Conservation (phyloP, 2,113 vertebrate genomes). For the Otus sunia region DNA sequence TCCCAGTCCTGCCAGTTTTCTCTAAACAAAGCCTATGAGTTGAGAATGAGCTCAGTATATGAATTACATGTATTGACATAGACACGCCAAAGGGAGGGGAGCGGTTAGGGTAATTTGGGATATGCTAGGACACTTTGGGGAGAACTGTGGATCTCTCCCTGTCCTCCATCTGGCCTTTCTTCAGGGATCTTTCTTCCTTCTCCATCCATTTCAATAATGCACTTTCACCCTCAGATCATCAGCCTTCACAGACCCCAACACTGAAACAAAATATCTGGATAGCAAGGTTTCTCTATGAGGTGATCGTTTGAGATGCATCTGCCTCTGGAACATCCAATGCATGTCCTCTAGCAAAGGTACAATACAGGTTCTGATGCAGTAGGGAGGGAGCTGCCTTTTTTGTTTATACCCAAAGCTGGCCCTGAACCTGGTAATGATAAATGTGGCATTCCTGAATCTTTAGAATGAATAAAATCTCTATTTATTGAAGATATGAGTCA, state of each 20-base stretch:
- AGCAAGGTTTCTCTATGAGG: background rate
- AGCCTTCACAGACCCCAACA: background rate
- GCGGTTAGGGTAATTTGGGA: background rate
- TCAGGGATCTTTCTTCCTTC: background rate
- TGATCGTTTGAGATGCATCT: background rate
- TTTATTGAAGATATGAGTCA: background rate
- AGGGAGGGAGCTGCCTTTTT: background rate
- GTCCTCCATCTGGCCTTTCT: background rate
- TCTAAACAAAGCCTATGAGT: conserved; percentile 14
- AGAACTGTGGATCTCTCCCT: background rate
- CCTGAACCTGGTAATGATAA: background rate
- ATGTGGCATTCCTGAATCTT: background rate
- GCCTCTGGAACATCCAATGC: background rate
- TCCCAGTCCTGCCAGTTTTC: conserved; percentile 5
- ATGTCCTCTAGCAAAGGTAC: background rate
- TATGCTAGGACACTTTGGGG: background rate
- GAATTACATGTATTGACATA: background rate
- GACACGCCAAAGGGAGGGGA: background rate
- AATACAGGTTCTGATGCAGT: background rate
- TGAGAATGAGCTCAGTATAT: conserved; percentile 9
- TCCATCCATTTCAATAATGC: background rate
- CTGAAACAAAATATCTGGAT: background rate
- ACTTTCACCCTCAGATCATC: background rate
- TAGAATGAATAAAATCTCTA: background rate
- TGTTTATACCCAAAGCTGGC: background rate